A percentile compares a stretch with the other conserved stretches of the same genome.
Evolutionary conservation across 2,797 vertebrate genomes (phyloP).

Genomic region (Sebastolobus altivelis): DNA sequence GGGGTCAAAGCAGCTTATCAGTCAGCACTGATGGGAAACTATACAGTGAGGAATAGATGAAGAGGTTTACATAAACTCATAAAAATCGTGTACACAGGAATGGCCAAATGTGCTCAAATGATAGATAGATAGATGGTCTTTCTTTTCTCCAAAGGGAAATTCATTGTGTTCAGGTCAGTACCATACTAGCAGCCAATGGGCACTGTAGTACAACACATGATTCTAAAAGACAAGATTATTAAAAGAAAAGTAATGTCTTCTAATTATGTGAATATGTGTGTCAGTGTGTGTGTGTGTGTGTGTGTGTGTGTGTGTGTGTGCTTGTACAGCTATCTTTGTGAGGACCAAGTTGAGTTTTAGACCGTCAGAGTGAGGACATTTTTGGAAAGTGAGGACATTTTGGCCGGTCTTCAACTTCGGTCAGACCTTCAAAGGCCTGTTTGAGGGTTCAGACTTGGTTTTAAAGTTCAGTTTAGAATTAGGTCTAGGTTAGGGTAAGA

Average conservation of each 20-base stretch:
- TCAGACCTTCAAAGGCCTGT: too few relatives aligned
- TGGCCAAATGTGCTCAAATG: not conserved
- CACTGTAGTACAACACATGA: not conserved
- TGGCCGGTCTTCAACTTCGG: too few relatives aligned
- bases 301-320: too few relatives aligned
- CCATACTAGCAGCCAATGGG: not conserved
- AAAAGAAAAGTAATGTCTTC: not conserved
- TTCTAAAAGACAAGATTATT: not conserved
- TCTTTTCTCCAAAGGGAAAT: not conserved
- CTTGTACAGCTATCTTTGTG: too few relatives aligned
- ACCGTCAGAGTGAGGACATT: too few relatives aligned
- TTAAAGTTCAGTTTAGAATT: too few relatives aligned
- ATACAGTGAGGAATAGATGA: conserved; percentile 40
- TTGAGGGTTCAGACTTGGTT: too few relatives aligned
- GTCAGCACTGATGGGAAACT: conserved; percentile 57
- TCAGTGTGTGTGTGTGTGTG: not conserved
- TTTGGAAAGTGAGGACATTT: too few relatives aligned
- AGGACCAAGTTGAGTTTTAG: too few relatives aligned
- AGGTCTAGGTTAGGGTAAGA: too few relatives aligned
- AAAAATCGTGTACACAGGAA: not conserved
- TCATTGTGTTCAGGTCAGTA: not conserved
- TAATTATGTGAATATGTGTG: not conserved
- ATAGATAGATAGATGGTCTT: not conserved
- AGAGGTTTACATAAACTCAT: conserved; percentile 38
- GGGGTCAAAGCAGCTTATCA: conserved; percentile 72